Percentiles rank a stretch among this genome's conserved stretches.
These are phyloP conservation scores for Encarsia formosa DNA, from an alignment of 2,888 invertebrate genomes.

Conservation along the genomic window DNA sequence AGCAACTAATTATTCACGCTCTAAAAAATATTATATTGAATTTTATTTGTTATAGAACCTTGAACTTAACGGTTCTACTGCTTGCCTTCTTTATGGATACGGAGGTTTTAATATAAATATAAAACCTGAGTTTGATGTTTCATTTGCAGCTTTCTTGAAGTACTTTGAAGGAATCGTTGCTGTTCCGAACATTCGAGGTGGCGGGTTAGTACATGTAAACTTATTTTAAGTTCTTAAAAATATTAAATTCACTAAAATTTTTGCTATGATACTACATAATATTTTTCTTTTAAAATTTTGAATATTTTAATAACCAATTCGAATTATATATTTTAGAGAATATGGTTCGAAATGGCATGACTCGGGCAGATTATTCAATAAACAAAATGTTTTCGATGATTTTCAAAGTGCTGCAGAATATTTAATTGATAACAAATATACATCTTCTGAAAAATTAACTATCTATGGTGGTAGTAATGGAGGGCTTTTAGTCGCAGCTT, in stretches of 20 bases:
- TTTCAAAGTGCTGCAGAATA: conserved; percentile 90
- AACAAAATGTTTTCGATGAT: conserved; percentile 97
- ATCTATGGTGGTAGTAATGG: conserved; percentile 97
- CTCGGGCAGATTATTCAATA: conserved; percentile 82
- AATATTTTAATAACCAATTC: not conserved
- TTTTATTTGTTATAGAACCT: too few species aligned
- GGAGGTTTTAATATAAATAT: conserved; percentile 95
- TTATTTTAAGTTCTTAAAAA: too few species aligned
- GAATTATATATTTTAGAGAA: conserved; percentile 62
- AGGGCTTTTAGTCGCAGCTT: conserved; percentile 91
- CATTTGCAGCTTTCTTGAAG: conserved; percentile 84
- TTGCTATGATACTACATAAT: too few species aligned
- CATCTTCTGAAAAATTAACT: conserved; percentile 67
- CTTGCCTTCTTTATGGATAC: conserved; percentile 90
- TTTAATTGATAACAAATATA: conserved; percentile 76
- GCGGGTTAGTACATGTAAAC: conserved; percentile 65
- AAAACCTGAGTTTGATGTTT: conserved; percentile 84
- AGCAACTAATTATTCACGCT: not conserved
- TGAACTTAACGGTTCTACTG: conserved; percentile 71
- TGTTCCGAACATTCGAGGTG: conserved; percentile 91
- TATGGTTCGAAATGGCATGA: conserved; percentile 98
- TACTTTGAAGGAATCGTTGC: conserved; percentile 86
- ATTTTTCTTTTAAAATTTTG: not conserved
- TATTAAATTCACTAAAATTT: too few species aligned
- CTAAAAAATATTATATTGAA: not conserved